A percentile compares a stretch with the other conserved stretches of the same genome.
Evolutionary conservation across 2,113 vertebrate species (phyloP).

Genomic region (Myiozetetes cayanensis): DNA sequence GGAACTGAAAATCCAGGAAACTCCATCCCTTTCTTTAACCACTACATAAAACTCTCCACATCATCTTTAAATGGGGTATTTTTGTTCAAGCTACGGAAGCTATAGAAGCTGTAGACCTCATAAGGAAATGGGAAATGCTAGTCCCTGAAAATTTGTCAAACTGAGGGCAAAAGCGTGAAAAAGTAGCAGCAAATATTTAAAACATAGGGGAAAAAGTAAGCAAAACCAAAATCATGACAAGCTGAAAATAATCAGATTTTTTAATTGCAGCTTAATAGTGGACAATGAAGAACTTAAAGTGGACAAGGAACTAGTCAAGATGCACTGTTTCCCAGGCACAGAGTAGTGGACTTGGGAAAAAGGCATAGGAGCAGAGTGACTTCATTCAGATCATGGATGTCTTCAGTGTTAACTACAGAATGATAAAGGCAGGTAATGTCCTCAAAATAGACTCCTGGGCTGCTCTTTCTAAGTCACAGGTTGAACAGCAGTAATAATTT

Average conservation of each 20-base stretch:
- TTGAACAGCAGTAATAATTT: background rate
- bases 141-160: background rate
- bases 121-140: background rate
- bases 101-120: background rate
- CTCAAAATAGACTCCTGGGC: background rate
- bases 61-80: background rate
- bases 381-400: background rate
- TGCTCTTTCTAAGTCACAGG: background rate
- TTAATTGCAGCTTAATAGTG: background rate
- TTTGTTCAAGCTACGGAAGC: background rate
- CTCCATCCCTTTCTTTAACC: background rate
- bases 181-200: background rate
- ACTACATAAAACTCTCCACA: background rate
- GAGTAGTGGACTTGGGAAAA: background rate
- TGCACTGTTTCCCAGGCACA: rapidly evolving
- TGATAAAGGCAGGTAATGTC: background rate
- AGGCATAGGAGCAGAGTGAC: background rate
- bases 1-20: background rate
- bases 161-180: background rate
- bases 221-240: background rate
- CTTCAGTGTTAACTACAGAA: background rate
- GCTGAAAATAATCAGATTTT: background rate
- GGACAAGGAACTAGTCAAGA: background rate
- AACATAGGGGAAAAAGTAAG: background rate
- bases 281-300: background rate